Evolutionary conservation across 2,113 vertebrate genomes (phyloP), one percentile per base, ranked within the genome.

Genomic region (Oostethus manadensis): DNA sequence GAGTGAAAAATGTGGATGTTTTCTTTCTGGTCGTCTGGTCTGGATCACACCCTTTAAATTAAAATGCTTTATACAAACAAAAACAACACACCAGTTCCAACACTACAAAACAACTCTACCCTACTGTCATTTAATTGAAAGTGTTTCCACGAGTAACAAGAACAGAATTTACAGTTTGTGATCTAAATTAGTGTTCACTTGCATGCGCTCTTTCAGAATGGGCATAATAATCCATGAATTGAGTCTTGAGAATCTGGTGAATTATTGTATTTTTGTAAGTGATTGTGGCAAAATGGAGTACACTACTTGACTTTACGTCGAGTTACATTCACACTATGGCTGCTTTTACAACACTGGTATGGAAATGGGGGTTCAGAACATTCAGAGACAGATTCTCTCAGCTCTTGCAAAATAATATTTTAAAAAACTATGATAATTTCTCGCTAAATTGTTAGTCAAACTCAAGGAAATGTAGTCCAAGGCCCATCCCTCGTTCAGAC

Each of bases 91-190:
- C 3, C 33, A 55, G 14, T 38, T n/a, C 43, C 14, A 33, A 10
- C 10, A 45, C 42, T 45, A 23, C 18, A 26, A 33, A 74, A 79
- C 70, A 58, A 72, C 42, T 78, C 62, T 68, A 70, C 84, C 79
- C 68, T 77, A 85, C 74, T 61, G 74, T 76, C 60, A 76, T 78
- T 89, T 86, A 84, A 83, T 86, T 51, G 79, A 85, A 84, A 84
- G 80, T 82, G 85, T 88, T 88, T 87, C 76, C 68, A 88, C 70
- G 82, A 86, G 81, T 91, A 89, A 88, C 81, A 87, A 80, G 77
- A 85, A 85, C 84, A 85, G 84, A 66, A 87, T 87, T 78, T 84
- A 88, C 87, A 90, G 83, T 87, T 88, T 54, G 86, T 89, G 88
- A 86, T 88, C 79, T 84, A 81, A 71, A 80, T 84, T 84, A 86